A percentile compares a stretch with the other conserved stretches of the same genome.
Conservation (phyloP, 2,797 vertebrate genomes). For the Arvicola amphibius region DNA sequence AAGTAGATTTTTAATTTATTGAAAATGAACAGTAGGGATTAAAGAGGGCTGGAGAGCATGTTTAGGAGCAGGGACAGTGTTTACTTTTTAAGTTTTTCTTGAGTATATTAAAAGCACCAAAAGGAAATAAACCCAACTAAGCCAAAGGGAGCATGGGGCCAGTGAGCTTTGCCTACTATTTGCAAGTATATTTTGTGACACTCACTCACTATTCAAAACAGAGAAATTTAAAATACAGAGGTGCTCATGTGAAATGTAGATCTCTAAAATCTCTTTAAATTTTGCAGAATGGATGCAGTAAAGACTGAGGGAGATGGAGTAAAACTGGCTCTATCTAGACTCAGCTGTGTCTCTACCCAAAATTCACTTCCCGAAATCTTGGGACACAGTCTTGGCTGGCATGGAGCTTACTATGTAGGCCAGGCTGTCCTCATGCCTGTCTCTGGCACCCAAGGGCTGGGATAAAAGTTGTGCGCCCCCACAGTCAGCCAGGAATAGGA, state of each 20-base stretch:
- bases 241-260: not conserved
- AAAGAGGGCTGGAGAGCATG: not conserved
- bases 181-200: not conserved
- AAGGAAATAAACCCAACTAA: not conserved
- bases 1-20: constrained; percentile 11
- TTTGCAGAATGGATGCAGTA: not conserved
- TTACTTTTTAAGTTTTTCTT: not conserved
- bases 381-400: not conserved
- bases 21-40: constrained; percentile 1
- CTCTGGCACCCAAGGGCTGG: not conserved
- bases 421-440: not conserved
- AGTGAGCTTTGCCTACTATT: not conserved
- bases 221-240: constrained; percentile 17
- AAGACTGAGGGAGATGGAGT: not conserved
- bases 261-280: constrained; percentile 1
- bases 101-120: not conserved
- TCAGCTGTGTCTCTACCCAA: not conserved
- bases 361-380: not conserved
- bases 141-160: not conserved
- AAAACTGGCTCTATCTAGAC: not conserved
- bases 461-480: not conserved
- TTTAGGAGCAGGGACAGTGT: not conserved
- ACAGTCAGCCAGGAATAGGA: not conserved
- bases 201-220: not conserved
- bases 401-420: not conserved